Conservation (phyloP, 2,797 vertebrate species). For the Thunnus albacares region DNA sequence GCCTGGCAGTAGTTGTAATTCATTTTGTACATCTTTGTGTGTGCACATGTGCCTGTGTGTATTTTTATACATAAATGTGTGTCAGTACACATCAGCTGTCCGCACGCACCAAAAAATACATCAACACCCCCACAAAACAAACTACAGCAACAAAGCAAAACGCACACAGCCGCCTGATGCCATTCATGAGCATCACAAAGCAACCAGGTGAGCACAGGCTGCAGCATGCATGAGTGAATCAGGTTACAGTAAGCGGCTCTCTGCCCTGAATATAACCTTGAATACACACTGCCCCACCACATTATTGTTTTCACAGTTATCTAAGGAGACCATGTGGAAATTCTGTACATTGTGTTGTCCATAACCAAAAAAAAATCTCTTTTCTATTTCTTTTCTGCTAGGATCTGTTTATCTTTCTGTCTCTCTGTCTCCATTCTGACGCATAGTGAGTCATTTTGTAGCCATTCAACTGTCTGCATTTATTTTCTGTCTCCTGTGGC, state of each 20-base stretch:
- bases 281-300: constrained; percentile 21
- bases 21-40: constrained; percentile 11
- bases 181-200: constrained; percentile 67
- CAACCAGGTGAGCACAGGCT: constrained; percentile 58
- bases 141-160: constrained; percentile 59
- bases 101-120: constrained; percentile 42
- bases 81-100: constrained; percentile 38
- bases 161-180: constrained; percentile 5
- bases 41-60: constrained; percentile 20
- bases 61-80: constrained; percentile 4
- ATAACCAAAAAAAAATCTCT: background rate
- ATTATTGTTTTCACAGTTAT: background rate
- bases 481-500: constrained; percentile 38
- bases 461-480: constrained; percentile 31
- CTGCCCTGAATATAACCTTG: background rate
- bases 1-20: constrained; percentile 37
- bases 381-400: background rate
- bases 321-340: background rate
- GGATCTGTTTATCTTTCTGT: background rate
- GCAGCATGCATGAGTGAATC: constrained; percentile 15
- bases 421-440: constrained; percentile 9
- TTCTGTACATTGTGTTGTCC: background rate
- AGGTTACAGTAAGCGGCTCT: constrained; percentile 17
- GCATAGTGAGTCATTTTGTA: constrained; percentile 31
- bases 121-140: constrained; percentile 59